Conservation (phyloP, 2,797 vertebrate genomes). For the Tolypeutes matacus region DNA sequence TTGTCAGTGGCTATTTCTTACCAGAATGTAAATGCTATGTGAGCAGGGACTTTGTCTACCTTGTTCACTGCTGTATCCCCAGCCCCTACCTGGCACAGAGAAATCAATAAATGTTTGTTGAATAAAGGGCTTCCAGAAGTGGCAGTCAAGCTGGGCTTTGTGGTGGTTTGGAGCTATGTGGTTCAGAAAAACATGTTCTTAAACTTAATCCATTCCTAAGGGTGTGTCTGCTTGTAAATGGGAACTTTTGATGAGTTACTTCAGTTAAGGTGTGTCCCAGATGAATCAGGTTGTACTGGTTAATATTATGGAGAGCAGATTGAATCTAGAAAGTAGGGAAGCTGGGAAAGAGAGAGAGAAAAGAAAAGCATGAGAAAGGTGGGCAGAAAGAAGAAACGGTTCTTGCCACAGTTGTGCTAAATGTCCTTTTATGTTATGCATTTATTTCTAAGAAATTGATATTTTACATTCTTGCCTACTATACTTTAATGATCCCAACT, state of each 20-base stretch:
- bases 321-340: neutral
- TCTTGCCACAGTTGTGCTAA: neutral
- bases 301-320: neutral
- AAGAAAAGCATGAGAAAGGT: neutral
- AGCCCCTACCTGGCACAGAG: neutral
- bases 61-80: neutral
- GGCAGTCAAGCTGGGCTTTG: neutral
- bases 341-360: neutral
- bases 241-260: too few species aligned
- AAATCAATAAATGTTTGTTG: slow-evolving; percentile 5
- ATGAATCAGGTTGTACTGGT: too few species aligned
- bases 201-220: too few species aligned
- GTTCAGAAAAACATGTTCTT: too few species aligned
- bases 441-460: neutral
- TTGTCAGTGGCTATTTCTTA: neutral
- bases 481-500: neutral
- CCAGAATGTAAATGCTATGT: neutral
- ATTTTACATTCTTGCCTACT: neutral
- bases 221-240: too few species aligned
- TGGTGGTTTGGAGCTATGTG: too few species aligned
- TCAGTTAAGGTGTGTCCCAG: too few species aligned
- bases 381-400: neutral
- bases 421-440: neutral
- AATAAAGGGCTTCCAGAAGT: neutral
- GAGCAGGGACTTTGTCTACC: neutral